Evolutionary conservation across 1,140 invertebrate species (phyloP).

Genomic region (Caenorhabditis briggsae): DNA sequence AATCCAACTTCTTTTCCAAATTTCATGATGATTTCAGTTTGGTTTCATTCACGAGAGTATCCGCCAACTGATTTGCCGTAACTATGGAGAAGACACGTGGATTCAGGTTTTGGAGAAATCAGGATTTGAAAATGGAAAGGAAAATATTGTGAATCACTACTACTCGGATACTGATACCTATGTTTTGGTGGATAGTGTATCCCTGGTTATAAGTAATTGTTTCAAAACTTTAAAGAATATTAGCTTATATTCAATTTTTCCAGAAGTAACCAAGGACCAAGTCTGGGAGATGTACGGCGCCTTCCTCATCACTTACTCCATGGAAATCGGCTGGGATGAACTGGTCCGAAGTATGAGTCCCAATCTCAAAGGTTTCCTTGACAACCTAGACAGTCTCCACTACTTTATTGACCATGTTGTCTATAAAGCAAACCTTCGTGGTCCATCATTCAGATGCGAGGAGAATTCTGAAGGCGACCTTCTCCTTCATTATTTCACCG

Average conservation of each 20-base stretch:
- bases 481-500: slow-evolving; percentile 78
- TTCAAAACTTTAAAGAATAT: neutral
- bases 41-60: slow-evolving; percentile 67
- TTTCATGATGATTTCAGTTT: slow-evolving; percentile 56
- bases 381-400: slow-evolving; percentile 76
- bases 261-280: slow-evolving; percentile 66
- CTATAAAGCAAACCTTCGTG: slow-evolving; percentile 71
- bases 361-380: slow-evolving; percentile 73
- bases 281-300: slow-evolving; percentile 69
- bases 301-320: slow-evolving; percentile 67
- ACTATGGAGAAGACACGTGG: slow-evolving; percentile 65
- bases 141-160: slow-evolving; percentile 69
- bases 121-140: slow-evolving; percentile 67
- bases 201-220: slow-evolving; percentile 59
- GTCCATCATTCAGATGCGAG: slow-evolving; percentile 78
- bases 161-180: slow-evolving; percentile 67
- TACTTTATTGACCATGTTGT: slow-evolving; percentile 77
- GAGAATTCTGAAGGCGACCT: slow-evolving; percentile 74
- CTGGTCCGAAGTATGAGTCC: slow-evolving; percentile 73
- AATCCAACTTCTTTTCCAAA: too few relatives aligned
- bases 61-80: slow-evolving; percentile 61
- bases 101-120: slow-evolving; percentile 59
- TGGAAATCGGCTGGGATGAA: slow-evolving; percentile 74
- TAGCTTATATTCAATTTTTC: neutral
- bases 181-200: slow-evolving; percentile 63